phyloP scores from a whole-genome alignment of 2,113 vertebrate species.

The Zosterops borbonicus region DNA sequence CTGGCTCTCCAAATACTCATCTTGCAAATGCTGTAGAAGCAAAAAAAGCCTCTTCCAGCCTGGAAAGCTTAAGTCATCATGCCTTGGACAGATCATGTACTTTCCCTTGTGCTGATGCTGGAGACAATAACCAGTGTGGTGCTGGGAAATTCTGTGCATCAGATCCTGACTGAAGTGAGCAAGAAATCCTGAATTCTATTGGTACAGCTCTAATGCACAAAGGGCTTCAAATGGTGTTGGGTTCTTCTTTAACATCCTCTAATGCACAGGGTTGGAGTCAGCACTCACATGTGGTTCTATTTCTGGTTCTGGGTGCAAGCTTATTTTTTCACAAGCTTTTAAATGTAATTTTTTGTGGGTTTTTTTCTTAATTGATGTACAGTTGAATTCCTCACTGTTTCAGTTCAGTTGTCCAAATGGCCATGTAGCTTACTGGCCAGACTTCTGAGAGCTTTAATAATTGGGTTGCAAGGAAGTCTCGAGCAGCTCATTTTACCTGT shows the following conservation, averaged over 20 bases:
- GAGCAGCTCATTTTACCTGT: neutral
- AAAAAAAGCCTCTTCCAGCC: constrained; percentile 44
- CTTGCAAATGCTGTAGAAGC: constrained; percentile 52
- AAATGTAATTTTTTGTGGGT: neutral
- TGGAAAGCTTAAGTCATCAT: neutral
- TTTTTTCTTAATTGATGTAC: neutral
- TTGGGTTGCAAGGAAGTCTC: neutral
- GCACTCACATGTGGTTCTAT: neutral
- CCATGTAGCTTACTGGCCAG: neutral
- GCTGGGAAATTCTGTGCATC: constrained; percentile 14
- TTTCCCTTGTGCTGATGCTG: constrained; percentile 49
- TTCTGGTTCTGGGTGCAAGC: neutral
- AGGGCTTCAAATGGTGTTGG: neutral
- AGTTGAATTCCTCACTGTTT: neutral
- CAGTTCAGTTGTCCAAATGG: neutral
- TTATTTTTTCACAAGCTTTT: neutral
- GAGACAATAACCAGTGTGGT: constrained; percentile 3
- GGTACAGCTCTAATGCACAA: neutral
- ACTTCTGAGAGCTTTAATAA: neutral
- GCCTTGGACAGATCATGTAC: neutral
- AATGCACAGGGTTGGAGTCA: neutral
- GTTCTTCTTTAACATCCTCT: neutral
- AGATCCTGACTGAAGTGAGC: constrained; percentile 61
- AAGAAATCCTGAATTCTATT: neutral
- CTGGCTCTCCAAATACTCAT: constrained; percentile 61